Evolutionary conservation across 1,140 invertebrate species (phyloP).

Genomic region (Drosophila ambigua): DNA sequence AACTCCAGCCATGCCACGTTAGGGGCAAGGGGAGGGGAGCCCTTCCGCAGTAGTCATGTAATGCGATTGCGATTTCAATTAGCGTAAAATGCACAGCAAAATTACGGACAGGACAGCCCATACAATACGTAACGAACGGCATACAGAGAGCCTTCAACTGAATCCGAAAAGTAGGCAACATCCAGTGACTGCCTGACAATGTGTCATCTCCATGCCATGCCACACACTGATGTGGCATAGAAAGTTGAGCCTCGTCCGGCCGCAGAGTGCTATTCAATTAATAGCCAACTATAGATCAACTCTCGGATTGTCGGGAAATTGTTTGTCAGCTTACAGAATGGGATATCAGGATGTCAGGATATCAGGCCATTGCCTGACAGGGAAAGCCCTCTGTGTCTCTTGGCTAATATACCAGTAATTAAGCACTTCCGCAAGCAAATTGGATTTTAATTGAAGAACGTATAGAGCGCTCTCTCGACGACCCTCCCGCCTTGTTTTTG

Average conservation of each 20-base stretch:
- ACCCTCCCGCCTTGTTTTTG: neutral
- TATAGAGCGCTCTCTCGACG: conserved; percentile 28
- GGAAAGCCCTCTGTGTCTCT: conserved; percentile 11
- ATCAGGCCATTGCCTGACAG: too few relatives aligned
- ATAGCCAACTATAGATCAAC: conserved; percentile 37
- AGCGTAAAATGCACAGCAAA: conserved; percentile 69
- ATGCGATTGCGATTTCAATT: conserved; percentile 81
- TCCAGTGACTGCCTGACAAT: neutral
- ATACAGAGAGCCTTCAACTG: too few relatives aligned
- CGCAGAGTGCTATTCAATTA: conserved; percentile 32
- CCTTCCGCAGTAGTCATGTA: conserved; percentile 54
- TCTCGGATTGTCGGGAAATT: conserved; percentile 40
- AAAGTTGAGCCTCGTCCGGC: conserved; percentile 14
- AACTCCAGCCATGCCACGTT: neutral
- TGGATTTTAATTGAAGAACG: conserved; percentile 55
- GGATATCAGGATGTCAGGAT: too few relatives aligned
- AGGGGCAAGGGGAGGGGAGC: neutral
- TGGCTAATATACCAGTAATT: conserved; percentile 51
- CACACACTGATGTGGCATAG: too few relatives aligned
- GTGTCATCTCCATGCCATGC: neutral
- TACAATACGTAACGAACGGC: conserved; percentile 1
- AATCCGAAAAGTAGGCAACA: conserved; percentile 19
- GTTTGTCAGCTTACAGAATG: conserved; percentile 39
- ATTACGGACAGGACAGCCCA: conserved; percentile 24
- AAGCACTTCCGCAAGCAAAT: conserved; percentile 53